phyloP scores from a whole-genome alignment of 2,797 vertebrate genomes.

The Rhinoraja longicauda region DNA sequence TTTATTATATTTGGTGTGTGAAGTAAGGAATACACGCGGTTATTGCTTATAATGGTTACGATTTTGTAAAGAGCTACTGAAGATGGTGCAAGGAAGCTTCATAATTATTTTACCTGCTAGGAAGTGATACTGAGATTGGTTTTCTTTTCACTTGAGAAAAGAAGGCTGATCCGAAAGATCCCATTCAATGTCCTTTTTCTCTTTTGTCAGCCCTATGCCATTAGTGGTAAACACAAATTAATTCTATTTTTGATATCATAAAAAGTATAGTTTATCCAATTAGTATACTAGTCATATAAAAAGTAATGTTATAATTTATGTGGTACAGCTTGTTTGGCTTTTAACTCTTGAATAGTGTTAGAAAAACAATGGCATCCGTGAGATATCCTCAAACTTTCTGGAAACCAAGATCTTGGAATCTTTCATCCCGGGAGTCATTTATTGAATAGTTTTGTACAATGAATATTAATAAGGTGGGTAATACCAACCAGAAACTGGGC shows the following conservation, averaged over 20 bases:
- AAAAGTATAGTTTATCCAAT: neutral
- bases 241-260: neutral
- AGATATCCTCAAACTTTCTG: neutral
- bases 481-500: neutral
- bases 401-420: neutral
- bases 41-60: neutral
- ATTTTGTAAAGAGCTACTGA: neutral
- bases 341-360: neutral
- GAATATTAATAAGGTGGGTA: neutral
- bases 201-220: too few species aligned
- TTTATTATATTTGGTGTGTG: neutral
- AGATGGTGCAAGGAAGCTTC: too few species aligned
- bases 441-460: neutral
- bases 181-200: too few species aligned
- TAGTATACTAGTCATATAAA: neutral
- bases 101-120: too few species aligned
- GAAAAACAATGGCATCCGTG: neutral
- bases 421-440: neutral
- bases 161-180: too few species aligned
- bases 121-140: too few species aligned
- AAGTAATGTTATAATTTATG: neutral
- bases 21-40: neutral
- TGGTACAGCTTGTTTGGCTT: neutral
- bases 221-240: neutral
- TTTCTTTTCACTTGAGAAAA: too few species aligned